phyloP scores from a whole-genome alignment of 2,113 vertebrate genomes.

The Lycaon pictus region DNA sequence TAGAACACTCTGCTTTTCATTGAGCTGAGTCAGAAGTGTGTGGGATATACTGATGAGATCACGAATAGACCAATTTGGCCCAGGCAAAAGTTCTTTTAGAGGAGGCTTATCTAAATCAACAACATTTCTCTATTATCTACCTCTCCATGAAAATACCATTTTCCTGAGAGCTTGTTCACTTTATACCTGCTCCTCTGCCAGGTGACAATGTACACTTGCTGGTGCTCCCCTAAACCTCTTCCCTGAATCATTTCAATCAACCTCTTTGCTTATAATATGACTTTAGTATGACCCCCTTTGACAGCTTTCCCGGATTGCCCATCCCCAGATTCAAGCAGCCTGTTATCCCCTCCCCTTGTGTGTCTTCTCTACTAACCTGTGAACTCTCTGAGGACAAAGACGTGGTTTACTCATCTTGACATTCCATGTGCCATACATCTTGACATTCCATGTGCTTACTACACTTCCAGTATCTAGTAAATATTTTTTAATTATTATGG shows the following conservation, averaged over 20 bases:
- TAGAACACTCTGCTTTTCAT: background rate
- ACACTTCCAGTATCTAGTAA: background rate
- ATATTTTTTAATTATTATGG: background rate
- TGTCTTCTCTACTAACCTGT: background rate
- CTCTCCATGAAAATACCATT: background rate
- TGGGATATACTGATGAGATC: background rate
- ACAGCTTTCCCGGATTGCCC: background rate
- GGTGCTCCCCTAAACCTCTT: background rate
- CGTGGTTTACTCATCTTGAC: background rate
- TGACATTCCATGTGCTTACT: background rate
- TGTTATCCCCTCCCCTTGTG: background rate
- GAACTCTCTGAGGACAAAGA: background rate
- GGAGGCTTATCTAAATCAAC: background rate
- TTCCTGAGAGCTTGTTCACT: background rate
- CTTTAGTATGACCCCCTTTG: background rate
- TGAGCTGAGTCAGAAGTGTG: conserved; percentile 36
- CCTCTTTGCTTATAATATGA: background rate
- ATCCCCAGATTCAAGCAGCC: background rate
- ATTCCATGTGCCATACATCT: background rate
- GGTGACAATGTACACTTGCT: background rate
- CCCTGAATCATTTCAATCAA: background rate
- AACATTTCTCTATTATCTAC: background rate
- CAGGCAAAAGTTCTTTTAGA: background rate
- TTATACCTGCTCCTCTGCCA: background rate
- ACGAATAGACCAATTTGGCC: background rate